Evolutionary conservation across 23 tunicate genomes (phyloP).

Genomic region (Trididemnum nubilum): DNA sequence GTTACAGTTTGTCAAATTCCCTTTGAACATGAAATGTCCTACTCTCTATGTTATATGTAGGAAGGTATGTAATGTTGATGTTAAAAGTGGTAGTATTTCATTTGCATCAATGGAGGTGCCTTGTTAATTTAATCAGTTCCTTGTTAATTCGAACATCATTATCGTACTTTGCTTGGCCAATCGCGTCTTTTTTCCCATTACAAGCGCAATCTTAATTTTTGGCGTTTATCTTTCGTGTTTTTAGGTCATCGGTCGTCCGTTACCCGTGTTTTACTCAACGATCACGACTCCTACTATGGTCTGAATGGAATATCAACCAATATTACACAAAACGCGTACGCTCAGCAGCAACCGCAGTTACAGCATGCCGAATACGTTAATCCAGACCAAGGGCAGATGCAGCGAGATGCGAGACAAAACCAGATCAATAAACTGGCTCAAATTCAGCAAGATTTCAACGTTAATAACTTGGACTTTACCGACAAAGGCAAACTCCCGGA

Average conservation of each 20-base stretch:
- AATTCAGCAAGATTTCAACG: not conserved
- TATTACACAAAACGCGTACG: not conserved
- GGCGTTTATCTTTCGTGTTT: too few relatives aligned
- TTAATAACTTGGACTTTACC: not conserved
- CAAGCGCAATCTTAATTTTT: too few relatives aligned
- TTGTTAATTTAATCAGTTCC: too few relatives aligned
- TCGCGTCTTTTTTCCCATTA: too few relatives aligned
- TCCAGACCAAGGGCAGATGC: constrained; percentile 31
- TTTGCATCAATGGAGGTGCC: too few relatives aligned
- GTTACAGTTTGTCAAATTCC: too few relatives aligned
- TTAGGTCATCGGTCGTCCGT: constrained; percentile 23
- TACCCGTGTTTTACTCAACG: constrained; percentile 44
- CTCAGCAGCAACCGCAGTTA: not conserved
- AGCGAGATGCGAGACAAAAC: constrained; percentile 17
- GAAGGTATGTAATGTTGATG: too few relatives aligned
- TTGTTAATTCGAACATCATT: too few relatives aligned
- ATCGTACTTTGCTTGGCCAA: too few relatives aligned
- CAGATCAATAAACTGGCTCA: constrained; percentile 16
- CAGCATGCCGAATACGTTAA: not conserved
- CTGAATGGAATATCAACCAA: not conserved
- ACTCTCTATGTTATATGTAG: too few relatives aligned
- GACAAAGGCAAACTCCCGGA: constrained; percentile 31
- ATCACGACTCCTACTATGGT: constrained; percentile 48
- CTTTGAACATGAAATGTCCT: too few relatives aligned
- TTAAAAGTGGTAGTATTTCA: too few relatives aligned